Base-by-base conservation (phyloP, 2,888 invertebrate species). In the Drosophila fungiperda region DNA sequence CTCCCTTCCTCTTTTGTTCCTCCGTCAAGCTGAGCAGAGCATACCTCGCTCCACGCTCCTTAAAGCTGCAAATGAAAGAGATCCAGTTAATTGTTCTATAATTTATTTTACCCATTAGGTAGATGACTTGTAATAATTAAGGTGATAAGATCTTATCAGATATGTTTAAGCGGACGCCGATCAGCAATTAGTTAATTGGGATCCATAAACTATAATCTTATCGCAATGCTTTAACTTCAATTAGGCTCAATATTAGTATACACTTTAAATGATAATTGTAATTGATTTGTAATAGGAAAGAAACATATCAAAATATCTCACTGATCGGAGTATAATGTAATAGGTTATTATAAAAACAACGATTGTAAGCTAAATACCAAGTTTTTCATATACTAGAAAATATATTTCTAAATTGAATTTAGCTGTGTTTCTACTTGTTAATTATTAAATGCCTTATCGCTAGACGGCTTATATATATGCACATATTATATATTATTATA, bases 31-130 rank as follows among this genome's bases (percentile, higher is more conserved):
- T 96, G 54, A 97, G 92, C 54, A 99, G 93, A 0, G 97, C 96
- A 90, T 97, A 97, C 20, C 98, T 94, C 0, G 99, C 99, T 1
- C 99, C 99, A 73, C 99, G 95, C 92, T 99, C 99, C 93, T 99
- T 99, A 92, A 99, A 98, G 93, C 98, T 97, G 55, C 6, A 71
- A 60, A n/a, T 3, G 3, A 6, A 53, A 42, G 17, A 52, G 1
- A 5, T 38, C 9, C 35, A 15, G 9, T 3, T 17, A 33, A 17
- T 26, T 23, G 45, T 62, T 15, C 12, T 17, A 35, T 29, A 4
- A 64, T 9, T n/a, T 29, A 48, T 12, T 15, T 26, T 32, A 40
- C n/a, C 35, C 48, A 33, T 29, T 36, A 26, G 17, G 17, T 17
- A 49, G 17, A 17, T 35, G 23, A 23, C 1, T 3, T 23, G 5